Evolutionary conservation across 2,888 invertebrate species (phyloP).

Genomic region (Unio delphinus): DNA sequence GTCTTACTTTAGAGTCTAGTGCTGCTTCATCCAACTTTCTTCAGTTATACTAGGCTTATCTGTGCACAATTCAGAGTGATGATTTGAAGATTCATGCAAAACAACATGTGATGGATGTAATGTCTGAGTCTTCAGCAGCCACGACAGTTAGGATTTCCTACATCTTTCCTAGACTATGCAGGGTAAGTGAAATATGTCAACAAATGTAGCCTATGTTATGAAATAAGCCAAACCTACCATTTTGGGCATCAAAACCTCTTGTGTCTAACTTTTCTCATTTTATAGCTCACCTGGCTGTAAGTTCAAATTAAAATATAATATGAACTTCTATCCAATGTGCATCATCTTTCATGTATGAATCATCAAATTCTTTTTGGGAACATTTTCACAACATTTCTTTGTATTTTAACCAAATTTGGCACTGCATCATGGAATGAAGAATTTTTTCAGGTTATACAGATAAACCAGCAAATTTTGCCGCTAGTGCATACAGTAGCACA

Average conservation of each 20-base stretch:
- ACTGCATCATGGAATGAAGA: no score
- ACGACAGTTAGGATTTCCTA: slow-evolving; percentile 80
- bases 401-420: no score
- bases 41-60: slow-evolving; percentile 75
- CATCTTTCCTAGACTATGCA: slow-evolving; percentile 86
- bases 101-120: slow-evolving; percentile 80
- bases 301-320: no score
- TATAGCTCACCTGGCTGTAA: no score
- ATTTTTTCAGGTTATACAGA: no score
- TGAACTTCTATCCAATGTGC: no score
- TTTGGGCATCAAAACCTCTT: neutral
- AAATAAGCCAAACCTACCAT: neutral
- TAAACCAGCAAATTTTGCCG: no score
- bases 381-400: no score
- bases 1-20: slow-evolving; percentile 79
- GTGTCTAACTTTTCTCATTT: no score
- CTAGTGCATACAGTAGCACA: no score
- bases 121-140: slow-evolving; percentile 76
- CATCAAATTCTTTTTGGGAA: no score
- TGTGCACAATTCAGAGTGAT: slow-evolving; percentile 79
- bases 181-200: slow-evolving; percentile 74
- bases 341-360: no score
- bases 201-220: neutral
- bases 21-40: slow-evolving; percentile 82
- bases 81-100: slow-evolving; percentile 87